phyloP scores from a whole-genome alignment of 2,113 vertebrate genomes.

The Plecotus auritus region DNA sequence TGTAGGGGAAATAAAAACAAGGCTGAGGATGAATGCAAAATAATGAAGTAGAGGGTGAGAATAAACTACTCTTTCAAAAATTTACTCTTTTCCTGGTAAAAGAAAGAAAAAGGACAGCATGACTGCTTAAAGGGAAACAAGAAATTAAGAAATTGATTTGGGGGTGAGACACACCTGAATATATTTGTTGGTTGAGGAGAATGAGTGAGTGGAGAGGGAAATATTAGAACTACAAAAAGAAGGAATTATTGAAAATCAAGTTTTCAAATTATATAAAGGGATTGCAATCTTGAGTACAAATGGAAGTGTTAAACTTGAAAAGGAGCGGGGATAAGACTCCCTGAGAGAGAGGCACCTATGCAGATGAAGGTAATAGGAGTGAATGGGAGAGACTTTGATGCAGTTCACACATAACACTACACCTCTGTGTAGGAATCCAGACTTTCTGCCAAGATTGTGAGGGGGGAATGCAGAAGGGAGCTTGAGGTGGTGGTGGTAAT shows the following conservation, averaged over 20 bases:
- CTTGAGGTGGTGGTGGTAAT: not conserved
- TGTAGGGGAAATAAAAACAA: not conserved
- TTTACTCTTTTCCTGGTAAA: not conserved
- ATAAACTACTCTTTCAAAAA: conserved; percentile 8
- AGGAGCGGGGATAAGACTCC: not conserved
- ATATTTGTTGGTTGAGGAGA: not conserved
- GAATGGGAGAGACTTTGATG: not conserved
- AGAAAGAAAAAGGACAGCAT: not conserved
- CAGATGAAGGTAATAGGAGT: no score
- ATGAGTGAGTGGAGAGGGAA: not conserved
- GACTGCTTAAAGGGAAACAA: not conserved
- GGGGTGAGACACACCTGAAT: not conserved
- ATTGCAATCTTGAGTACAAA: not conserved
- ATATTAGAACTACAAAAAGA: not conserved
- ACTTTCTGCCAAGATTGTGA: not conserved
- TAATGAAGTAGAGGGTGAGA: not conserved
- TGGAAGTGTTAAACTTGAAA: not conserved
- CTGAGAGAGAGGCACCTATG: not conserved
- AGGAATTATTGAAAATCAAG: not conserved
- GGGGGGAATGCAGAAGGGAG: not conserved
- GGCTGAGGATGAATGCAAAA: not conserved
- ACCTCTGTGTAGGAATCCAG: not conserved
- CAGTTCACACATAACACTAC: not conserved
- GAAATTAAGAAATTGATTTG: not conserved
- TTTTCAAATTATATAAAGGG: not conserved